Base-by-base conservation (phyloP, 2,113 vertebrate genomes). In the Sturnus vulgaris region DNA sequence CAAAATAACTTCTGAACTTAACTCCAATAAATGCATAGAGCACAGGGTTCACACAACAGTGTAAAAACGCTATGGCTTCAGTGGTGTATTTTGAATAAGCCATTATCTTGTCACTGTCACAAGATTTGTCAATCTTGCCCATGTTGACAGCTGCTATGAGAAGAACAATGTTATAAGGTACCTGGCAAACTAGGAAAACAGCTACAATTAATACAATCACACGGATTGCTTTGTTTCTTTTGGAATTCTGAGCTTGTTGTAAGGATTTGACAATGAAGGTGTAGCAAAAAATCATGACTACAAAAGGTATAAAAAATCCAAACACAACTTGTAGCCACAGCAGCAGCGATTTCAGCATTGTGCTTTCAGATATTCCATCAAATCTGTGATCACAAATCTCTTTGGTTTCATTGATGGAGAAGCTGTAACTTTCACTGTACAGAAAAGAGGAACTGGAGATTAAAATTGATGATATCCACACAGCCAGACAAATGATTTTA, bases 11-110 rank as follows among this genome's bases (percentile, higher is more conserved):
- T 73, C 99, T 97, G 89, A 99, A 99, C 92, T 98, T 98, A 42
- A 99, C 99, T 1, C 99, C 99, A 2, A 99, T 94, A 24, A 99
- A 99, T 5, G 99, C 99, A 2, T 99, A 99, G 33, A 99, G 98
- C 65, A 99, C 94, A 0, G 99, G 99, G 97, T 99, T 99, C 61
- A 99, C 97, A 35, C 99, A 99, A 94, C 99, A 99, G 93, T 99
- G 99, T 87, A 99, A 98, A 95, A 99, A 99, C 25, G 99, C 99
- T 69, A 99, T 20, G 31, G 97, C 97, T 95, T 99, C 97, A 1
- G 98, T 98, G 72, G 97, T 22, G 1, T 46, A 97, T 57, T 80
- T 91, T 2, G 75, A 63, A 25, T 97, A 97, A 15, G 82, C 17
- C 39, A 97, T 37, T 9, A 12, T 12, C 6, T 97, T 96, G 4